Evolutionary conservation across 1,140 invertebrate species (phyloP).

Genomic region (Macrotrachela quadricornifera): DNA sequence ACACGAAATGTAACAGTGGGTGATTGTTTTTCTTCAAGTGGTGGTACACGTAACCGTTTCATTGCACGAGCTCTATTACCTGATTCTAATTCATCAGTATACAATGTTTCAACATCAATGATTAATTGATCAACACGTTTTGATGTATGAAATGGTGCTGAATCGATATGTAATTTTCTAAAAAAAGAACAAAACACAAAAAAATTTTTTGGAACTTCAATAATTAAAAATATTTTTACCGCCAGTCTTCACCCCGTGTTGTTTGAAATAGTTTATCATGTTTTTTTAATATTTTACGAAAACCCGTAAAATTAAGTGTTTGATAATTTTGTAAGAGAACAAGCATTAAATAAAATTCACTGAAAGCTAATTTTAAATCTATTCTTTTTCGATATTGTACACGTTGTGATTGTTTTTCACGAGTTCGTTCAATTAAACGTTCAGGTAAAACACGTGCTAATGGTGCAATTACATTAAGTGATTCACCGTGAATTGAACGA

Average conservation of each 20-base stretch:
- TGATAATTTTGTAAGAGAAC: constrained; percentile 59
- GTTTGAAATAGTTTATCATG: constrained; percentile 69
- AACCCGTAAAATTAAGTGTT: constrained; percentile 93
- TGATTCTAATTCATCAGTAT: constrained; percentile 74
- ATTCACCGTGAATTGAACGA: too few species aligned
- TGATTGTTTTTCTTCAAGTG: constrained; percentile 77
- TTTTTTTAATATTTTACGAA: constrained; percentile 98
- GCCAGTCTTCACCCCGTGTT: constrained; percentile 44
- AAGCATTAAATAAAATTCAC: constrained; percentile 90
- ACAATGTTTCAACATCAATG: constrained; percentile 62
- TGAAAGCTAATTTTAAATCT: constrained; percentile 89
- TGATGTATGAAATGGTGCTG: not conserved
- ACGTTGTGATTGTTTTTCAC: too few species aligned
- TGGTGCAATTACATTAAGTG: too few species aligned
- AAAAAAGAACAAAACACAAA: constrained; percentile 40
- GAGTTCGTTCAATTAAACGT: too few species aligned
- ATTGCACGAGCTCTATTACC: constrained; percentile 87
- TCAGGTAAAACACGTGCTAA: too few species aligned
- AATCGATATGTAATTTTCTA: constrained; percentile 76
- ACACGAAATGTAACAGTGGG: constrained; percentile 48
- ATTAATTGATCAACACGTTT: constrained; percentile 53
- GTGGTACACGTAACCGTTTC: constrained; percentile 83
- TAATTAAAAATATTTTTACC: constrained; percentile 68
- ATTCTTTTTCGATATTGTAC: constrained; percentile 34
- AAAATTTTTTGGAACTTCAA: constrained; percentile 42